A percentile compares a stretch with the other conserved stretches of the same genome.
Evolutionary conservation across 2,113 vertebrate species (phyloP).

Genomic region (Synodontis membranacea): DNA sequence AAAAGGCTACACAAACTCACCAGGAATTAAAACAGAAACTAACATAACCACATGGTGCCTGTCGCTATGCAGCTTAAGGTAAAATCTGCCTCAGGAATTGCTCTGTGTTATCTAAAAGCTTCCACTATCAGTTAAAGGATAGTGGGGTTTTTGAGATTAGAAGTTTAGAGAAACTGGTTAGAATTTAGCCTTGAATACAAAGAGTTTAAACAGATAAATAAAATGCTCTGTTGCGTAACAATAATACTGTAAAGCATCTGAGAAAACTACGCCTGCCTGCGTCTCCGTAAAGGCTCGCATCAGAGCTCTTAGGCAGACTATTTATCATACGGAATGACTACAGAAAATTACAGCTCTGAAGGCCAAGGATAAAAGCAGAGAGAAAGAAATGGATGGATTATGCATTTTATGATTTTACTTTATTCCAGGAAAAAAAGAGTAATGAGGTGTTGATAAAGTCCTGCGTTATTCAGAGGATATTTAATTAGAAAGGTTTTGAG

Average conservation of each 20-base stretch:
- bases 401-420: background rate
- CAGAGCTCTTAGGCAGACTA: background rate
- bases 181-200: background rate
- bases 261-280: background rate
- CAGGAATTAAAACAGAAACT: background rate
- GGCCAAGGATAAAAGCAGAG: background rate
- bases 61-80: background rate
- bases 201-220: background rate
- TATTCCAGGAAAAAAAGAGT: background rate
- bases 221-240: too few relatives aligned
- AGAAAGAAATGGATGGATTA: background rate
- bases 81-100: background rate
- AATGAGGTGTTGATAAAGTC: background rate
- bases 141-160: background rate
- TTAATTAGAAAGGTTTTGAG: background rate
- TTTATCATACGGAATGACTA: slow-evolving; percentile 1
- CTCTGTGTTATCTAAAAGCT: background rate
- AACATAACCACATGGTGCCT: background rate
- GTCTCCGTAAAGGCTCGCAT: background rate
- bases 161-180: background rate
- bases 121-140: background rate
- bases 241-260: background rate
- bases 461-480: background rate
- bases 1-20: background rate
- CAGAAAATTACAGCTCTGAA: background rate